Base-by-base conservation (phyloP, 2,888 invertebrate genomes). In the Graphium colonna region DNA sequence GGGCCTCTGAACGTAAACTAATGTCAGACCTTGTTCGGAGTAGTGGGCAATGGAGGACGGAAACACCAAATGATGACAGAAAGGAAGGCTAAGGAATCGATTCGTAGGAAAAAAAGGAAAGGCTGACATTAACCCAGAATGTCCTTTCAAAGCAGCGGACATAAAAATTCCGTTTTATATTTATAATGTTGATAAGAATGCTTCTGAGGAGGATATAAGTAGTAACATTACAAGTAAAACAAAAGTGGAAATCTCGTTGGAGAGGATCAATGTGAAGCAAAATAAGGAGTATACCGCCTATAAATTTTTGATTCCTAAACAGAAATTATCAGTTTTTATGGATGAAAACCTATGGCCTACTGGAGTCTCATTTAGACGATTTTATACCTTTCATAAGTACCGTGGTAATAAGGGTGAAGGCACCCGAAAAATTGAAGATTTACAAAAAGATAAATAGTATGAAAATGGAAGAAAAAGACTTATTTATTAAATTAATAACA, bases 261-360 rank as follows among this genome's bases (percentile, higher is more conserved):
- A 8, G n/a, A 33, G 12, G n/a, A 46, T 46, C 17, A 33, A 33
- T 15, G 18, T 46, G 46, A 28, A 33, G 10, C 33, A 36, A 15
- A 31, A 46, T 7, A 46, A 46, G 18, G 31, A 31, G 4, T 46
- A 46, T 15, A 36, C 33, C 10, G 46, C 46, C 1, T 46, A 46
- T 33, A 46, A 33, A 15, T 46, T 46, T 46, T 36, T 31, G 4
- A 45, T 44, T 10, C 44, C 45, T 45, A 31, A 31, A 31, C 31
- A 45, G 13, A 45, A 45, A 8, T 15, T 31, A 7, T 9, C 45
- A 3, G 12, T n/a, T 8, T 15, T 45, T 31, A 33, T 45, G 28
- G 31, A 45, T 45, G 45, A 33, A 45, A 45, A 45, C 17, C 33
- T 33, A 3, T 45, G 45, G 44, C 33, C 45, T 45, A 17, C 31